phyloP scores from a whole-genome alignment of 1,140 invertebrate genomes.

The Diorhabda sublineata region DNA sequence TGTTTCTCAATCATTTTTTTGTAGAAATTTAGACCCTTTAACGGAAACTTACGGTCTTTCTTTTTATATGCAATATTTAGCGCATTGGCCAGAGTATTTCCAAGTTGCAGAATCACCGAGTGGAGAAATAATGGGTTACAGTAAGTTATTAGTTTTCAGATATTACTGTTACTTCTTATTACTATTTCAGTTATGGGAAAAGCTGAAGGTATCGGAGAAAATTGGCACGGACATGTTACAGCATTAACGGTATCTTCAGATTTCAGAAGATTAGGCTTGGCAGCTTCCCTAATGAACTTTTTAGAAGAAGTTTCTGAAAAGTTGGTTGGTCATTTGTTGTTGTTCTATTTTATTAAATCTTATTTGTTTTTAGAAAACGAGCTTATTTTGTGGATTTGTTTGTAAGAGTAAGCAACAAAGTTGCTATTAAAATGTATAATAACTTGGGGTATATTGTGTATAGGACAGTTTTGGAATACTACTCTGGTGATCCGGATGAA shows the following conservation, averaged over 20 bases:
- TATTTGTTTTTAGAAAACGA: slow-evolving; percentile 70
- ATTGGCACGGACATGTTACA: slow-evolving; percentile 99
- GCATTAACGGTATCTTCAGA: slow-evolving; percentile 94
- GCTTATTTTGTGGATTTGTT: slow-evolving; percentile 99
- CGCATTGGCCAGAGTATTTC: slow-evolving; percentile 99
- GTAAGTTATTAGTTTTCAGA: slow-evolving; percentile 59
- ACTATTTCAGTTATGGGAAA: slow-evolving; percentile 90
- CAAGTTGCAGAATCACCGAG: slow-evolving; percentile 92
- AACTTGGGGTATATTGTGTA: slow-evolving; percentile 97
- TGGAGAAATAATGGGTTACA: slow-evolving; percentile 97
- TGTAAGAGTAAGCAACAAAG: slow-evolving; percentile 94
- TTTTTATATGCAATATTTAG: slow-evolving; percentile 97
- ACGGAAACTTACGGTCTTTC: slow-evolving; percentile 97
- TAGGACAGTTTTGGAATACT: slow-evolving; percentile 94
- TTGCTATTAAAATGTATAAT: slow-evolving; percentile 97
- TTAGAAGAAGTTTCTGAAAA: slow-evolving; percentile 95
- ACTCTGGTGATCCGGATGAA: slow-evolving; percentile 95
- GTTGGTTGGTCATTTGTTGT: slow-evolving; percentile 50
- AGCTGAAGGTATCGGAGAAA: slow-evolving; percentile 89
- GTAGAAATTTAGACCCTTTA: slow-evolving; percentile 90
- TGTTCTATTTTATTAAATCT: slow-evolving; percentile 19
- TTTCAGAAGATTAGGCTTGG: slow-evolving; percentile 85
- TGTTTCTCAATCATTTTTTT: slow-evolving; percentile 39
- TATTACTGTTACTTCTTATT: slow-evolving; percentile 8
- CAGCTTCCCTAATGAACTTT: slow-evolving; percentile 90